Evolutionary conservation across 2,797 vertebrate species (phyloP).

Genomic region (Onychomys leucogaster): DNA sequence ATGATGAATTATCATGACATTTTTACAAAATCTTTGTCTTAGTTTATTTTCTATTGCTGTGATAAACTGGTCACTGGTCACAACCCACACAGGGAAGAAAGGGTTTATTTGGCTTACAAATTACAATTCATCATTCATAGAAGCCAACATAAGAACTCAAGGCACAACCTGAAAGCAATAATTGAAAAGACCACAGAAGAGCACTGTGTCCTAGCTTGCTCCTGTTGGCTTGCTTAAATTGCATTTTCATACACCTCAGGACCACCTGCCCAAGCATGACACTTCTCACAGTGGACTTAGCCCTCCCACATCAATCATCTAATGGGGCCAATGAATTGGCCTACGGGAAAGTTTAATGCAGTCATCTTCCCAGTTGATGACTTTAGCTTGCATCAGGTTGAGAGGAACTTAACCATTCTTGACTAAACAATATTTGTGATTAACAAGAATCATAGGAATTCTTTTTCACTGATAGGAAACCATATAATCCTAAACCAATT

Average conservation of each 20-base stretch:
- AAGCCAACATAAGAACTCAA: neutral
- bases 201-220: neutral
- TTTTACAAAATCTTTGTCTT: neutral
- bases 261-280: neutral
- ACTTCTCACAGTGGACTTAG: neutral
- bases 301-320: neutral
- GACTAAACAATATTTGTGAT: neutral
- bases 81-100: neutral
- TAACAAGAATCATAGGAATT: neutral
- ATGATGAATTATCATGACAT: neutral
- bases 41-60: neutral
- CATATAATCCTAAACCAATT: neutral
- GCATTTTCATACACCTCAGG: neutral
- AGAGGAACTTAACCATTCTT: neutral
- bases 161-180: neutral
- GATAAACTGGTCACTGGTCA: neutral
- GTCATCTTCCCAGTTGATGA: neutral
- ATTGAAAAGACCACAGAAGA: neutral
- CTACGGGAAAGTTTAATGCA: neutral
- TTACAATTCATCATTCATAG: neutral
- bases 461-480: neutral
- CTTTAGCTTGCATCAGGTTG: neutral
- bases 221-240: neutral
- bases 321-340: neutral
- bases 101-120: neutral